Evolutionary conservation across 30 jellyfish, hydroid and myxozoan genomes (phyloP), one percentile per base, ranked within the genome.

Genomic region (Aurelia aurita complex sp. Pacific): DNA sequence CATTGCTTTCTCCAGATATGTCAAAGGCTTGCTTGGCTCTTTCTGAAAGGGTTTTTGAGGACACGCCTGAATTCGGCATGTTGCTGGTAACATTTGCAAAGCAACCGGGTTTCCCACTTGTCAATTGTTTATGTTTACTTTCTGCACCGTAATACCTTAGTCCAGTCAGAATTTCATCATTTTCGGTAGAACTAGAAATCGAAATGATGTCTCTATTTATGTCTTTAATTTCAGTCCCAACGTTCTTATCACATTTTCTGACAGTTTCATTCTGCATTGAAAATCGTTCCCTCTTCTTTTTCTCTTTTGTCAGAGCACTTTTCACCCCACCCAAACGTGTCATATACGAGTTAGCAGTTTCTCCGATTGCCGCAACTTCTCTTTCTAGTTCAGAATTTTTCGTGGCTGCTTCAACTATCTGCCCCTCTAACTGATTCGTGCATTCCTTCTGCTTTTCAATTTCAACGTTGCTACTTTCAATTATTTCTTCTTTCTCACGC

Each of bases 141-240:
- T 61, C 69, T 61, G 35, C 69, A 16, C 69, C 69, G 35, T 61
- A 61, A 61, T 61, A 61, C 69, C 35, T 61, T 61, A 61, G 32
- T 10, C 69, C 69, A 16, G 69, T 61, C 69, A 61, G 3, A 61
- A 61, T 61, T 3, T 23, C 34, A 10, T 61, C 10, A 61, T 61
- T 16, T 61, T 61, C 69, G 1, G 32, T 61, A 16, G 32, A 16
- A 23, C 34, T 61, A 61, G 35, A 23, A 61, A 61, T 23, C 5
- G 69, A 61, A 61, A 61, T 61, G 3, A 43, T 61, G 32, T 61
- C 69, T 61, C 10, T 61, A 23, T 23, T 61, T 61, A 10, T 61
- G 69, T 61, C 69, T 17, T 17, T 23, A 17, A 61, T 17, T 61
- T 61, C 69, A 5, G 69, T 61, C 9, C 69, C 69, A 61, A 16